These are phyloP conservation scores for Sebastes minor DNA, from an alignment of 2,797 vertebrate species.

Conservation along the genomic window DNA sequence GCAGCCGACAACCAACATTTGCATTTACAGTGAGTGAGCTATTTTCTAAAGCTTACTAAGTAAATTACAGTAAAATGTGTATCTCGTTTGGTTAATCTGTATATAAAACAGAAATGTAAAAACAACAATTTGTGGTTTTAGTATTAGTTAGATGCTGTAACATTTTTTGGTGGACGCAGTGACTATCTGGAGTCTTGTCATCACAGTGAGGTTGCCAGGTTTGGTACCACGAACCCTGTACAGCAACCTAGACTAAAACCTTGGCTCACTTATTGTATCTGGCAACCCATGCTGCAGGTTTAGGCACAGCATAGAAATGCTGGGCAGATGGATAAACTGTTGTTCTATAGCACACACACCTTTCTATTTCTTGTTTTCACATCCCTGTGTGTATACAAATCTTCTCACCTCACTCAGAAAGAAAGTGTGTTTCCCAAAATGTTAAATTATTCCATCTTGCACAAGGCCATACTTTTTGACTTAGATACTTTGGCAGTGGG, in stretches of 20 bases:
- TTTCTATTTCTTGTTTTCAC: too few species aligned
- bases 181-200: not conserved
- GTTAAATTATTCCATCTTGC: not conserved
- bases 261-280: not conserved
- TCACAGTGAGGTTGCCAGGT: not conserved
- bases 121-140: not conserved
- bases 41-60: too few species aligned
- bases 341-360: not conserved
- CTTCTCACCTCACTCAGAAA: not conserved
- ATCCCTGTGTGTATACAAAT: not conserved
- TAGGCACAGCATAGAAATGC: too few species aligned
- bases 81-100: too few species aligned
- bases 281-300: not conserved
- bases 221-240: not conserved
- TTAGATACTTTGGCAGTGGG: not conserved
- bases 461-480: not conserved
- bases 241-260: not conserved
- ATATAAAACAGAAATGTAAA: too few species aligned
- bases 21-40: too few species aligned
- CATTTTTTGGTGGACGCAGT: not conserved
- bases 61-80: too few species aligned
- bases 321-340: not conserved
- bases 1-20: too few species aligned
- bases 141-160: not conserved
- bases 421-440: not conserved